Base-by-base conservation (phyloP, 2,113 vertebrate species). In the Scomber scombrus region DNA sequence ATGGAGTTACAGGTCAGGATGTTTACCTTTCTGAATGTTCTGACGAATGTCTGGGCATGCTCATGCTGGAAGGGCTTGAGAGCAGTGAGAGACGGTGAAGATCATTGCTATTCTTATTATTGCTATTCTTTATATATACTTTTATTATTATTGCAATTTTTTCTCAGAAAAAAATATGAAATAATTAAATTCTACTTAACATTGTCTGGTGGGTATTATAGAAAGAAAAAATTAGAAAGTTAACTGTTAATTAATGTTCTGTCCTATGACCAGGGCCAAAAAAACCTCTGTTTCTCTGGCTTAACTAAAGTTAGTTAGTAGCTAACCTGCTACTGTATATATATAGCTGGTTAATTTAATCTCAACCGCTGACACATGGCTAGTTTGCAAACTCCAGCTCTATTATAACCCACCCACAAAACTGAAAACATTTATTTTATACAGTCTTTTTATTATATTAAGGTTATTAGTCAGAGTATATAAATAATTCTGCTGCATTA, bases 11-110 rank as follows among this genome's bases (percentile, higher is more conserved):
- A 82, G 80, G 54, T 69, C 86, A 78, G 88, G 90, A 92, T 93
- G 91, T 93, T 93, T 93, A 88, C 73, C 23, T 85, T 89, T 89
- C 64, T n/a, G 29, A 26, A 81, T 61, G n/a, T 51, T 34, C 71
- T 88, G 64, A 78, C 54, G 77, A 47, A 80, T 15, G 58, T 87
- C 86, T 85, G 79, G 66, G 21, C 60, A 63, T 50, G 55, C 56
- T 84, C 63, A 63, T 49, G 23, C 21, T 78, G 63, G 61, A 77
- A 63, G 29, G 3, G 23, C 43, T 70, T 26, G 19, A 64, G 60
- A 80, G 26, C 31, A 60, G 18, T 3, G 60, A 52, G 9, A 49
- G 12, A 71, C 21, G 10, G 14, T 13, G 47, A 55, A 15, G 19
- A 58, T 57, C 4, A 26, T 19, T 26, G 3, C 2, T 54, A 11